A percentile compares a stretch with the other conserved stretches of the same genome.
phyloP scores from a whole-genome alignment of 2,888 invertebrate species.

The Alitta virens region DNA sequence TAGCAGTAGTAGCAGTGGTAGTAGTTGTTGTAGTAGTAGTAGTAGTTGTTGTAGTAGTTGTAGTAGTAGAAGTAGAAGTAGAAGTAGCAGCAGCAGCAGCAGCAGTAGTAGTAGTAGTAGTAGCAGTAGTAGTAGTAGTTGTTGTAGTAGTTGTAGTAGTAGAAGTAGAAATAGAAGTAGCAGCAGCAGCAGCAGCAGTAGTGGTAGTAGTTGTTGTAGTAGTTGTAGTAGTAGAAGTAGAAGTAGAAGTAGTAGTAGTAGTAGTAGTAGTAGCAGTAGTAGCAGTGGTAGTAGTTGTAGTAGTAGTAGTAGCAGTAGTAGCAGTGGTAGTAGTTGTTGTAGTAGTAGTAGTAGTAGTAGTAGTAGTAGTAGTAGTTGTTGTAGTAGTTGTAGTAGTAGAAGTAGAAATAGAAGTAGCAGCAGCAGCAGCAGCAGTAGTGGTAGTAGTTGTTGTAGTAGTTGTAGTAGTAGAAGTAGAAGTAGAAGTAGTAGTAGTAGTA shows the following conservation, averaged over 20 bases:
- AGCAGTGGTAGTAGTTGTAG: no score
- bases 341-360: slow-evolving; percentile 21
- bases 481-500: not conserved
- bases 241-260: no score
- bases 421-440: slow-evolving; percentile 8
- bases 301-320: slow-evolving; percentile 22
- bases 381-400: slow-evolving; percentile 12
- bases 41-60: not conserved
- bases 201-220: not conserved
- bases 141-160: no score
- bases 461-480: not conserved
- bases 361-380: slow-evolving; percentile 15
- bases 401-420: no score
- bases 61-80: not conserved
- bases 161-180: no score
- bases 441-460: not conserved
- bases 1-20: not conserved
- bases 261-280: no score
- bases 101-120: not conserved
- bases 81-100: not conserved
- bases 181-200: not conserved
- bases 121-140: not conserved
- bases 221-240: no score
- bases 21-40: not conserved
- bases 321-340: slow-evolving; percentile 21